Evolutionary conservation across 1,140 invertebrate species (phyloP).

Genomic region (Coptotermes formosanus): DNA sequence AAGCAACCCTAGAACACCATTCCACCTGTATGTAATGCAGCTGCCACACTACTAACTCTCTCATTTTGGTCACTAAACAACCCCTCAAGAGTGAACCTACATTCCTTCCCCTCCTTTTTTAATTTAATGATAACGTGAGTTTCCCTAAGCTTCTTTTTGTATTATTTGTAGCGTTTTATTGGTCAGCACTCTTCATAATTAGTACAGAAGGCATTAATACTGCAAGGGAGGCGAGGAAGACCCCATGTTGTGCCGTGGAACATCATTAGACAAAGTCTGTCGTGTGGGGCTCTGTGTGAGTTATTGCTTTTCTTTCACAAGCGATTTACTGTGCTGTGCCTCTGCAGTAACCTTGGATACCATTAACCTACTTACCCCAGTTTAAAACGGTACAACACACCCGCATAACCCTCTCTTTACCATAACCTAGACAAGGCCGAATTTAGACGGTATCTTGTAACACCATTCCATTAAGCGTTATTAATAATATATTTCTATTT

Average conservation of each 20-base stretch:
- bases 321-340: background rate
- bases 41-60: background rate
- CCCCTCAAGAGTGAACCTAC: background rate
- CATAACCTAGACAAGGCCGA: background rate
- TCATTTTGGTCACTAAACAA: background rate
- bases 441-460: background rate
- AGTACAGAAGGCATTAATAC: background rate
- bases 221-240: background rate
- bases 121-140: background rate
- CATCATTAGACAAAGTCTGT: slow-evolving; percentile 12
- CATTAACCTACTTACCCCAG: background rate
- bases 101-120: background rate
- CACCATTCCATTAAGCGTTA: background rate
- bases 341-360: background rate
- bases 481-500: background rate
- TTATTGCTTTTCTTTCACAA: background rate
- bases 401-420: background rate
- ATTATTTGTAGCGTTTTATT: slow-evolving; percentile 10
- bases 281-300: background rate
- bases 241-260: background rate
- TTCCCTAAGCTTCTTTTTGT: background rate
- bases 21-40: background rate
- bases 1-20: background rate
- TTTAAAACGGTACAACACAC: background rate
- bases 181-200: background rate